Evolutionary conservation across 1,140 invertebrate genomes (phyloP).

Genomic region (Zelostemma sp.): DNA sequence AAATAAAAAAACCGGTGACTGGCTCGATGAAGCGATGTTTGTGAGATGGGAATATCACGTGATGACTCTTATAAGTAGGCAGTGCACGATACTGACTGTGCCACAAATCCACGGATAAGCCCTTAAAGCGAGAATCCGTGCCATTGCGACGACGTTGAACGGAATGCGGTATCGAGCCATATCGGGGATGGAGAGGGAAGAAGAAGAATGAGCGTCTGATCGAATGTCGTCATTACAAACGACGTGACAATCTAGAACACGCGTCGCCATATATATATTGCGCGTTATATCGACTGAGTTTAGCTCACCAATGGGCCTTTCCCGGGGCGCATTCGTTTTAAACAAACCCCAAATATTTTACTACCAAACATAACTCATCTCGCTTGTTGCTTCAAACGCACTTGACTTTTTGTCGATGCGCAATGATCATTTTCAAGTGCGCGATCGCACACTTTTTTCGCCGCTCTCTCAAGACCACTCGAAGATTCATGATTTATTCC

Average conservation of each 20-base stretch:
- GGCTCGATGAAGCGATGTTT: slow-evolving; percentile 38
- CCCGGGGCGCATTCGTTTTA: not conserved
- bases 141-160: slow-evolving; percentile 49
- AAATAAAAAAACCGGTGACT: slow-evolving; percentile 20
- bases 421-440: too few species aligned
- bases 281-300: slow-evolving; percentile 52
- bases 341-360: too few species aligned
- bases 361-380: too few species aligned
- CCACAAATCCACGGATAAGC: slow-evolving; percentile 61
- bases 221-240: slow-evolving; percentile 61
- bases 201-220: slow-evolving; percentile 57
- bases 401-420: too few species aligned
- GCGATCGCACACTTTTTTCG: too few species aligned
- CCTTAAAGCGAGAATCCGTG: slow-evolving; percentile 49
- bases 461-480: too few species aligned
- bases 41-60: slow-evolving; percentile 42
- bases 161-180: slow-evolving; percentile 54
- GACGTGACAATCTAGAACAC: slow-evolving; percentile 59
- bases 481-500: too few species aligned
- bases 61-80: slow-evolving; percentile 64
- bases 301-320: slow-evolving; percentile 26
- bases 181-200: slow-evolving; percentile 40
- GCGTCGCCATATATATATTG: slow-evolving; percentile 58
- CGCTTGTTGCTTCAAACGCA: too few species aligned
- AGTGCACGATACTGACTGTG: slow-evolving; percentile 59